Conservation (phyloP, 1,140 invertebrate species). For the Drosophila nasuta region DNA sequence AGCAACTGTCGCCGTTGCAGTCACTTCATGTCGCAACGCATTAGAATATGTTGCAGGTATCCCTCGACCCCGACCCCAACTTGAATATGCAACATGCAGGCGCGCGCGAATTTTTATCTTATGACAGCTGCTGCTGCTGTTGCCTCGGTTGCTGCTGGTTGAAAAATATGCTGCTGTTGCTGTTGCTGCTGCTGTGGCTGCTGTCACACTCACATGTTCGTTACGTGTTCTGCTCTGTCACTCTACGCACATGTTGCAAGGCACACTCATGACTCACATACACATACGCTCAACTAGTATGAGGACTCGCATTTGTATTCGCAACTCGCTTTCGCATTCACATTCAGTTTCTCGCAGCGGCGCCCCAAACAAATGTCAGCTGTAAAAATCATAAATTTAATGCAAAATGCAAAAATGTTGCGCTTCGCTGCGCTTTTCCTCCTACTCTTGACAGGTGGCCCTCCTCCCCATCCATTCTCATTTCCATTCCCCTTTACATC, state of each 20-base stretch:
- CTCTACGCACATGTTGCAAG: constrained; percentile 59
- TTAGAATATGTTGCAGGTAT: constrained; percentile 80
- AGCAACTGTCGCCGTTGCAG: constrained; percentile 84
- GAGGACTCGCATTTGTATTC: not conserved
- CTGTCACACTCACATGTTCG: constrained; percentile 51
- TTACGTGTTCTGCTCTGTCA: constrained; percentile 67
- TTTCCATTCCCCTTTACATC: not conserved
- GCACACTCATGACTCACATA: constrained; percentile 26
- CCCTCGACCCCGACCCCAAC: constrained; percentile 24
- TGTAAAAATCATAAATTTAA: constrained; percentile 83
- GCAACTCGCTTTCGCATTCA: constrained; percentile 3
- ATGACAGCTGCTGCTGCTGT: constrained; percentile 73
- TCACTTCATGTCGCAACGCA: constrained; percentile 82
- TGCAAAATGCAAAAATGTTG: constrained; percentile 80
- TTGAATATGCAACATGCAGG: constrained; percentile 79
- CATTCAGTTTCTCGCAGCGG: constrained; percentile 39
- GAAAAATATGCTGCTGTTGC: constrained; percentile 70
- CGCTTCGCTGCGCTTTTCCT: constrained; percentile 74
- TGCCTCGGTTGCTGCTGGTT: constrained; percentile 47
- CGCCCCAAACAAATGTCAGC: constrained; percentile 81
- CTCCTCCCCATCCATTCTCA: constrained; percentile 25
- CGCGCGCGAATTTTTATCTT: constrained; percentile 80
- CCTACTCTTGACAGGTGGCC: constrained; percentile 68
- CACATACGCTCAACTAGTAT: not conserved
- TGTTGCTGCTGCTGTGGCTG: constrained; percentile 57